Evolutionary conservation across 2,113 vertebrate genomes (phyloP).

Genomic region (Aepyceros melampus): DNA sequence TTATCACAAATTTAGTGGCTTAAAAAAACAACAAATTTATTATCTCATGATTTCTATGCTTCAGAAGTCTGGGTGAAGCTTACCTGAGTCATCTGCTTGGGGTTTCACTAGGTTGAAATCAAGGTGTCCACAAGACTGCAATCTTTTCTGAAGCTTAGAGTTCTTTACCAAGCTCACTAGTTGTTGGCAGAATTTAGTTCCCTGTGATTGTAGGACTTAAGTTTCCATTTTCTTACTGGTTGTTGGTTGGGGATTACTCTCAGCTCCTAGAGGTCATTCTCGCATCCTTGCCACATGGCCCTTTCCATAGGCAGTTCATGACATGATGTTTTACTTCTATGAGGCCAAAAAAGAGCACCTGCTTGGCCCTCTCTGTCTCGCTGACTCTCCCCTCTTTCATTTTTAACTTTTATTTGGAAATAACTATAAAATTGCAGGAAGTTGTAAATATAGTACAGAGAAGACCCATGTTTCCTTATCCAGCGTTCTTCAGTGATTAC

Average conservation of each 20-base stretch:
- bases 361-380: background rate
- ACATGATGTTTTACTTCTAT: background rate
- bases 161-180: background rate
- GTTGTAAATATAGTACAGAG: slow-evolving; percentile 2
- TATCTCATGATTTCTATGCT: slow-evolving; percentile 17
- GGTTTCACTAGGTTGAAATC: background rate
- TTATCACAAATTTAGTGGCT: background rate
- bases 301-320: background rate
- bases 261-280: background rate
- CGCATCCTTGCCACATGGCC: background rate
- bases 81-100: background rate
- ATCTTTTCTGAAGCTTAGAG: background rate
- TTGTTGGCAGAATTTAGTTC: slow-evolving; percentile 23
- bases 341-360: background rate
- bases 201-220: background rate
- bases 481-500: background rate
- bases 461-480: background rate
- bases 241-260: background rate
- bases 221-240: background rate
- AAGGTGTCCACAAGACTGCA: background rate
- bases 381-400: background rate
- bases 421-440: slow-evolving; percentile 12
- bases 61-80: background rate
- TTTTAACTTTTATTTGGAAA: background rate
- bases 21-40: slow-evolving; percentile 13